Evolutionary conservation across 2,113 vertebrate species (phyloP).

Genomic region (Hiodon alosoides): DNA sequence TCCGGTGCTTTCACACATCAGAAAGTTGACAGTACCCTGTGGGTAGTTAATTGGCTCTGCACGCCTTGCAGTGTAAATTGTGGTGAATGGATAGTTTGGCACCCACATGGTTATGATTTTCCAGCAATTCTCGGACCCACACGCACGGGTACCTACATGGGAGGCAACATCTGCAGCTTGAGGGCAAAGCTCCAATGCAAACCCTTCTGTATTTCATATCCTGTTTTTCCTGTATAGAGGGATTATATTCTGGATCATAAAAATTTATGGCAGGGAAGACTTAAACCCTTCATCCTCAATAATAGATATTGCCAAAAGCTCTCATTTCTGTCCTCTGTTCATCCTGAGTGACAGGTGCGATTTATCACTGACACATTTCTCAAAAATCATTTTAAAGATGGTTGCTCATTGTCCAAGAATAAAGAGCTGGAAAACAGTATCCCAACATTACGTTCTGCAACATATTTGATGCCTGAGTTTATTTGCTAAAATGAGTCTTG

Average conservation of each 20-base stretch:
- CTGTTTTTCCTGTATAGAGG: constrained; percentile 24
- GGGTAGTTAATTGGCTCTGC: constrained; percentile 28
- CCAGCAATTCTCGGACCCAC: constrained; percentile 37
- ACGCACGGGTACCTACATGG: constrained; percentile 7
- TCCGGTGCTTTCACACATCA: constrained; percentile 9
- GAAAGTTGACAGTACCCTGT: constrained; percentile 19
- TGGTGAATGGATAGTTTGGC: constrained; percentile 55
- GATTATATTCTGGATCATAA: constrained; percentile 34
- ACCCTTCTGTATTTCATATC: constrained; percentile 9
- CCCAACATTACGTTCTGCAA: constrained; percentile 18
- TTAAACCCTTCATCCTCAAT: constrained; percentile 20
- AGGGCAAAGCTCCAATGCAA: constrained; percentile 3
- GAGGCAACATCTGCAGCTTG: constrained; percentile 7
- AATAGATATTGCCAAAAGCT: constrained; percentile 34
- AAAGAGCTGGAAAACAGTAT: constrained; percentile 33
- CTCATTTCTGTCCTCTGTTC: constrained; percentile 47
- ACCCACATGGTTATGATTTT: constrained; percentile 48
- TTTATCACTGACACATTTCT: constrained; percentile 46
- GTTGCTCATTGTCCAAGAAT: constrained; percentile 39
- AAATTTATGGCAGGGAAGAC: constrained; percentile 28
- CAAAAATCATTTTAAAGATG: constrained; percentile 34
- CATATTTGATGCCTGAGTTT: constrained; percentile 2
- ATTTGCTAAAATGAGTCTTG: constrained; percentile 15
- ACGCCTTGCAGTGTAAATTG: constrained; percentile 42
- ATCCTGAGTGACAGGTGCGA: constrained; percentile 41